Evolutionary conservation across 2,888 invertebrate genomes (phyloP), one percentile per base, ranked within the genome.

Genomic region (Acanthosoma haemorrhoidale): DNA sequence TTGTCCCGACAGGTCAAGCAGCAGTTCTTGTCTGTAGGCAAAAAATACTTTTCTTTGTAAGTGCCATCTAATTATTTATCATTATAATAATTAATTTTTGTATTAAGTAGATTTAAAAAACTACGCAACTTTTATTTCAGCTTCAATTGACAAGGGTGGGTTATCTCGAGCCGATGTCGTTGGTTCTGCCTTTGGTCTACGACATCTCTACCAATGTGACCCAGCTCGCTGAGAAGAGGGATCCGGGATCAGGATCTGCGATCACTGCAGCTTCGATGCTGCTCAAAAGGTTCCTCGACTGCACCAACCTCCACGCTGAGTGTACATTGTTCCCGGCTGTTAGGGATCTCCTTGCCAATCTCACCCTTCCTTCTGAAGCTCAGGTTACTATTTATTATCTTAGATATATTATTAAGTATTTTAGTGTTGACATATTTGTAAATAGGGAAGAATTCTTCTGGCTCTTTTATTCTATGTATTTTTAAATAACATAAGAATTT

Each of bases 251-350:
- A 34, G 84, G 85, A 6, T 83, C 86, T 0, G 84, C 84, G 2
- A 84, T 85, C 74, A 83, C 85, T 5, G 86, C 88, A 0, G 88
- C 87, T 0, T 86, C 85, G 69, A 81, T 85, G 18, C 83, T 88
- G 70, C 80, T 90, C 13, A 87, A 88, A 76, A 82, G 86, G 75
- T 92, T 91, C 79, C 86, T 88, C 68, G 92, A 93, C 77, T 91
- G 88, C 79, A 86, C 86, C 75, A 84, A 81, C 5, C 83, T 77
- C 18, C 77, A 82, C 75, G 82, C 83, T 76, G 94, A 96, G 78
- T 96, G 96, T 80, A 92, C 94, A 15, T 85, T 96, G 68, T 95
- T 91, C 81, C 94, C 95, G 32, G 94, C 95, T 18, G 89, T 96
- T 60, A 85, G 94, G 73, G 95, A 96, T 81, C 82, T 96, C 70